These are phyloP conservation scores for Drosophila mayri DNA, from an alignment of 1,140 invertebrate genomes.

Conservation along the genomic window DNA sequence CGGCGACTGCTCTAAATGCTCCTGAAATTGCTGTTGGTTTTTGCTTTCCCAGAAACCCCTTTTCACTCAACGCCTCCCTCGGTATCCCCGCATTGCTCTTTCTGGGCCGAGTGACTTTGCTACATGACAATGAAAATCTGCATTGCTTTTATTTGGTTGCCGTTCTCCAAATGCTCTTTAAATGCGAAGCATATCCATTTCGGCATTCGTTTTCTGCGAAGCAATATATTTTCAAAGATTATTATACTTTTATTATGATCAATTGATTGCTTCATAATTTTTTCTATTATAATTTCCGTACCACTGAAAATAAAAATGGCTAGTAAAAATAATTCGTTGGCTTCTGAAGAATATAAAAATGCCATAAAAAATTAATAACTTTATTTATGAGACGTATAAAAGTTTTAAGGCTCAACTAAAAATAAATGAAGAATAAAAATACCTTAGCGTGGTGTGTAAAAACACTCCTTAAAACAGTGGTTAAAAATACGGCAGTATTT, in stretches of 20 bases:
- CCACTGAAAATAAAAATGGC: neutral
- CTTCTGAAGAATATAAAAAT: no score
- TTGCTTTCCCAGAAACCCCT: slow-evolving; percentile 49
- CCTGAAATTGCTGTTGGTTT: slow-evolving; percentile 61
- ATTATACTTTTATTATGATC: neutral
- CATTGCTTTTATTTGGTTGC: slow-evolving; percentile 61
- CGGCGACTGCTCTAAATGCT: slow-evolving; percentile 67
- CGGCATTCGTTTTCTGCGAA: neutral
- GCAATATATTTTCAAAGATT: neutral
- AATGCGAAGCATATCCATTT: neutral
- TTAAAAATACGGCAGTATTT: no score
- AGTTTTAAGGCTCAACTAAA: neutral
- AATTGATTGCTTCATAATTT: no score
- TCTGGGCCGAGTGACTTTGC: slow-evolving; percentile 68
- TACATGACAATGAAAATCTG: slow-evolving; percentile 81
- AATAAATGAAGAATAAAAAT: neutral
- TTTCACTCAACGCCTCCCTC: slow-evolving; percentile 27
- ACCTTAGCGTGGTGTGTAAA: neutral
- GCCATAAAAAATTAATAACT: neutral
- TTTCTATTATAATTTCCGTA: neutral
- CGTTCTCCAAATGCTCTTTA: slow-evolving; percentile 37
- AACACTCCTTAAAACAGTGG: neutral
- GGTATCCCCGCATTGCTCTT: slow-evolving; percentile 5
- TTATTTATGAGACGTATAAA: neutral
- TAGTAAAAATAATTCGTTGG: neutral